Evolutionary conservation across 2,113 vertebrate genomes (phyloP), one percentile per base, ranked within the genome.

Genomic region (Maccullochella peelii): DNA sequence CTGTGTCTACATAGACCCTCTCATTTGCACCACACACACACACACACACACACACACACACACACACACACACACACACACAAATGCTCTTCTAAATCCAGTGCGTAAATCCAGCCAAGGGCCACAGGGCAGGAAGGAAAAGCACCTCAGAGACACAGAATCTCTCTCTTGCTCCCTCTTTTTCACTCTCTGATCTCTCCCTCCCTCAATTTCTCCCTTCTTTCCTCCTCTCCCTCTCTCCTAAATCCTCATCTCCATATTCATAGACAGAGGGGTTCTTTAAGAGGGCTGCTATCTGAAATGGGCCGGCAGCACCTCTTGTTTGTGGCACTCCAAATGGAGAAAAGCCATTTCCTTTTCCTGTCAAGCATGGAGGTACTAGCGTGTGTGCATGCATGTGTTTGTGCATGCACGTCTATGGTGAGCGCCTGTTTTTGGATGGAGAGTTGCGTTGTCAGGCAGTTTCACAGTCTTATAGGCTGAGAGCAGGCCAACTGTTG

Each of bases 211-310:
- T 73, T 52, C 8, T 14, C 38, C 61, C 77, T 79, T n/a, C 33
- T 79, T 77, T 72, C 54, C 42, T 71, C 71, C 38, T 63, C 70
- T 44, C 71, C 77, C 52, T 61, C 65, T 30, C 62, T 87, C 65
- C 61, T 75, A 94, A 93, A 91, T 91, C 93, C 94, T 93, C 92
- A 95, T 94, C 93, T 95, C 92, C 94, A 95, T 95, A 94, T 94
- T 95, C 90, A 93, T 94, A 92, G 86, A 92, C 87, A 90, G 91
- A 91, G 85, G 91, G 90, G 61, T 86, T 90, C 88, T 91, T 90
- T 81, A 92, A 91, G 87, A 91, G 63, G 66, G 76, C 84, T 80
- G 71, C 90, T 93, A 93, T 95, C 94, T 90, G 71, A 92, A 94
- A 94, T 91, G 80, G 90, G 88, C 93, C 80, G 62, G 85, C 88